These are phyloP conservation scores for Setipinna tenuifilis DNA, from an alignment of 2,797 vertebrate species.

Conservation along the genomic window DNA sequence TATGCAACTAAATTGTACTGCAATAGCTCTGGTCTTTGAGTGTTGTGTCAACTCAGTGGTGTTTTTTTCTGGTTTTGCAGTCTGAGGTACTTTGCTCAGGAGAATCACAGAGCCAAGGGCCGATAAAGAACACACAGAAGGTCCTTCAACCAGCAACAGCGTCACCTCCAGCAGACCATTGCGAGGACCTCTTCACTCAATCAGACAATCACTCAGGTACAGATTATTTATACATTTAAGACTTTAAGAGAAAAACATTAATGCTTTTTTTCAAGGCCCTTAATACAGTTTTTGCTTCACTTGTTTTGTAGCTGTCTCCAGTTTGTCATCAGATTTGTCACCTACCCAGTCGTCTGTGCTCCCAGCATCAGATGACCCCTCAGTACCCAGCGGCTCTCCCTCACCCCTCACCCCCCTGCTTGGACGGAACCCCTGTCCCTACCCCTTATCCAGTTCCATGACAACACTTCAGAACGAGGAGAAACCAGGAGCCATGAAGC, in stretches of 20 bases:
- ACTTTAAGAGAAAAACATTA: neutral
- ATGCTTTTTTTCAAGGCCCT: neutral
- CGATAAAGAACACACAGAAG: conserved; percentile 53
- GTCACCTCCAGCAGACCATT: conserved; percentile 60
- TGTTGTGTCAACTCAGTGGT: neutral
- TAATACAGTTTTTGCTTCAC: conserved; percentile 17
- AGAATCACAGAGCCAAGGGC: conserved; percentile 51
- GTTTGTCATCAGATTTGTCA: conserved; percentile 75
- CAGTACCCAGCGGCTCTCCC: conserved; percentile 73
- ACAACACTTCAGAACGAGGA: conserved; percentile 40
- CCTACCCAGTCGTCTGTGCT: conserved; percentile 66
- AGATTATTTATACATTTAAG: neutral
- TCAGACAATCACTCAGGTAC: conserved; percentile 79
- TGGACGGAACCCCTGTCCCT: conserved; percentile 69
- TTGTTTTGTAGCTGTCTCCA: conserved; percentile 69
- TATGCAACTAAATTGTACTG: no score
- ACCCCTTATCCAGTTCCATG: conserved; percentile 66
- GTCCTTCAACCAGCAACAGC: conserved; percentile 34
- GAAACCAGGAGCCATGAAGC: conserved; percentile 24
- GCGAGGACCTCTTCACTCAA: conserved; percentile 72
- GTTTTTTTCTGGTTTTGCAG: neutral
- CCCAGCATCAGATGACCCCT: conserved; percentile 71
- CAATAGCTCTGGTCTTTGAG: no score
- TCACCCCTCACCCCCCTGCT: conserved; percentile 59
- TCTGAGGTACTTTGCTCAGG: conserved; percentile 39